These are phyloP conservation scores for Phenacoccus solenopsis DNA, from an alignment of 1,140 invertebrate species.

Conservation along the genomic window DNA sequence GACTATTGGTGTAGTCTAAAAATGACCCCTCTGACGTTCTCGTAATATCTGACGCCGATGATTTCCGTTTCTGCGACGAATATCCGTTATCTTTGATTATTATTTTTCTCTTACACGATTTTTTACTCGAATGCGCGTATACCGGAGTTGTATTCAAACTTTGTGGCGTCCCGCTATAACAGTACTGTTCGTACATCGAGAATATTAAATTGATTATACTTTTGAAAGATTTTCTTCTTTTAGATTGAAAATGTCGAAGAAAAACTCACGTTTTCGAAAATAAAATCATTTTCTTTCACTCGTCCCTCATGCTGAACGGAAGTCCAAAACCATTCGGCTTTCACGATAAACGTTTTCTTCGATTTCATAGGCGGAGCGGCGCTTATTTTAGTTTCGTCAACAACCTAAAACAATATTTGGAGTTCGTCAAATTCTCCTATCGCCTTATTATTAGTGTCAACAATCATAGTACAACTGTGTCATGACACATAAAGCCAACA, in stretches of 20 bases:
- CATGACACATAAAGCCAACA: too few species aligned
- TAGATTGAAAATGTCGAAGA: too few species aligned
- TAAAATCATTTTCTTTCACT: constrained; percentile 76
- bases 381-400: constrained; percentile 60
- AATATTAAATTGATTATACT: too few species aligned
- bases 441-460: not conserved
- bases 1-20: constrained; percentile 68
- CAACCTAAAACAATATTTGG: constrained; percentile 39
- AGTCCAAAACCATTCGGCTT: constrained; percentile 94
- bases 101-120: constrained; percentile 55
- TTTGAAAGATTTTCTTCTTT: too few species aligned
- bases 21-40: constrained; percentile 67
- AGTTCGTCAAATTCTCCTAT: not conserved
- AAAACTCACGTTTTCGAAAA: constrained; percentile 70
- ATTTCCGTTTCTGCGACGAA: constrained; percentile 46
- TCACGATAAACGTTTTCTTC: constrained; percentile 54
- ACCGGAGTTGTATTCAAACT: constrained; percentile 6
- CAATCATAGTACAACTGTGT: not conserved
- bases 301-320: constrained; percentile 90
- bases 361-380: constrained; percentile 45
- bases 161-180: not conserved
- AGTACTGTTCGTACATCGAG: constrained; percentile 25
- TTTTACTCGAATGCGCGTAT: not conserved
- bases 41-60: constrained; percentile 61
- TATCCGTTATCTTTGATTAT: constrained; percentile 36